Percentiles rank a stretch among this genome's conserved stretches.
Conservation (phyloP, 2,113 vertebrate species). For the Etia nguti region DNA sequence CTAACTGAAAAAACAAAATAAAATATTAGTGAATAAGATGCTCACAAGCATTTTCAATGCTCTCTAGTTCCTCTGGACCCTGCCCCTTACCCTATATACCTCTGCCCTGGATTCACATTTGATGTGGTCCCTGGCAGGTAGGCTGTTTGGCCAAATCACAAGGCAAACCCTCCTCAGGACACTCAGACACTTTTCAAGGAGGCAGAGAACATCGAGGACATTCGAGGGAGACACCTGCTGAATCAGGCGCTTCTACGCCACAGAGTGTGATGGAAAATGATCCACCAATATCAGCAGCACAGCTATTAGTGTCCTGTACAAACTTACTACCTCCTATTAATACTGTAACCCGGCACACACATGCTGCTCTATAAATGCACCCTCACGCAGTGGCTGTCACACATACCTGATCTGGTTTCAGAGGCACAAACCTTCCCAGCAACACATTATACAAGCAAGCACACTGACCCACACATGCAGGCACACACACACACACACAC, state of each 20-base stretch:
- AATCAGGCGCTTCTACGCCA: slow-evolving; percentile 70
- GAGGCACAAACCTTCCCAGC: slow-evolving; percentile 52
- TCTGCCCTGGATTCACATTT: neutral
- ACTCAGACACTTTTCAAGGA: neutral
- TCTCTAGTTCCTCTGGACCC: neutral
- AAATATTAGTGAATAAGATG: neutral
- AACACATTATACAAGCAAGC: slow-evolving; percentile 59
- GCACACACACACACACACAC: neutral
- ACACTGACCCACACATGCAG: slow-evolving; percentile 32
- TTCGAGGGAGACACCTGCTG: slow-evolving; percentile 64
- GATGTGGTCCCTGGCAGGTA: neutral
- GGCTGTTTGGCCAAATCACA: slow-evolving; percentile 29
- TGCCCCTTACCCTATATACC: neutral
- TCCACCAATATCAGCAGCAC: slow-evolving; percentile 61
- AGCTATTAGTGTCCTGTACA: slow-evolving; percentile 58
- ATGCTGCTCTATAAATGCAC: slow-evolving; percentile 61
- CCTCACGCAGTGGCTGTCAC: slow-evolving; percentile 63
- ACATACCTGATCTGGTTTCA: slow-evolving; percentile 67
- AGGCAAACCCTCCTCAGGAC: slow-evolving; percentile 44
- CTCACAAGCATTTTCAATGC: neutral
- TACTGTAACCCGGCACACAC: slow-evolving; percentile 56
- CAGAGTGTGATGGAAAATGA: slow-evolving; percentile 72
- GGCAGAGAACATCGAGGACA: slow-evolving; percentile 40
- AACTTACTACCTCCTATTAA: slow-evolving; percentile 64
- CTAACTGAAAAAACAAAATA: neutral